Conservation (phyloP, 2,113 vertebrate genomes). For the Abramis brama region DNA sequence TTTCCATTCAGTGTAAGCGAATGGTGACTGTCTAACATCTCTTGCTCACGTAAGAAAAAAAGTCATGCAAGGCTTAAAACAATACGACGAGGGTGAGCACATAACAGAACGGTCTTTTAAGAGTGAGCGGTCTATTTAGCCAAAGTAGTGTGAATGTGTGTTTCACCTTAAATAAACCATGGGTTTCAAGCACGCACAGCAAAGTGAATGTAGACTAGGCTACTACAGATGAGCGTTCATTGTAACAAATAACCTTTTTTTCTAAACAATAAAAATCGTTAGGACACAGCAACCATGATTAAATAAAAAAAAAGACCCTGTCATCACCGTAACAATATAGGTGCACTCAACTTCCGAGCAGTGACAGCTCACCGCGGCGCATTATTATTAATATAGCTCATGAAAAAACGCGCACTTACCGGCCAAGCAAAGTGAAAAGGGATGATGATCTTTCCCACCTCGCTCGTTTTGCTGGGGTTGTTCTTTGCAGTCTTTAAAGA, state of each 20-base stretch:
- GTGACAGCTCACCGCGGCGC: conserved; percentile 11
- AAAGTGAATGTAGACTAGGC: not conserved
- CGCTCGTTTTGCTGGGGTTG: conserved; percentile 75
- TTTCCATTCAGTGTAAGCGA: not conserved
- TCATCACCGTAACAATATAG: conserved; percentile 35
- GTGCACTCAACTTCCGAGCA: conserved; percentile 32
- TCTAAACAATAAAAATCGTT: not conserved
- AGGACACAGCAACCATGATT: not conserved
- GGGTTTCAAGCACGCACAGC: not conserved
- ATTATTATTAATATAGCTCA: not conserved
- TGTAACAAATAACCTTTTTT: not conserved
- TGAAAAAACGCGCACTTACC: conserved; percentile 78
- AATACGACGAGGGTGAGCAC: not conserved
- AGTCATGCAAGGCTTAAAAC: not conserved
- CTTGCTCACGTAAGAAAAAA: not conserved
- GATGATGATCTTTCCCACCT: conserved; percentile 84
- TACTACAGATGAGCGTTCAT: not conserved
- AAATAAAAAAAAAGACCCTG: conserved; percentile 21
- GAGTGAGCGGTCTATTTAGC: not conserved
- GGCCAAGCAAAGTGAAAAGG: conserved; percentile 96
- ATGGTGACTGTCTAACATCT: not conserved
- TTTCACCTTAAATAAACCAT: not conserved
- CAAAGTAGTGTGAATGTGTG: not conserved
- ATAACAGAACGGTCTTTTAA: no score
- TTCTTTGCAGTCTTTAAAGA: conserved; percentile 80